Evolutionary conservation across 2,113 vertebrate species (phyloP).

Genomic region (Clupea harengus): DNA sequence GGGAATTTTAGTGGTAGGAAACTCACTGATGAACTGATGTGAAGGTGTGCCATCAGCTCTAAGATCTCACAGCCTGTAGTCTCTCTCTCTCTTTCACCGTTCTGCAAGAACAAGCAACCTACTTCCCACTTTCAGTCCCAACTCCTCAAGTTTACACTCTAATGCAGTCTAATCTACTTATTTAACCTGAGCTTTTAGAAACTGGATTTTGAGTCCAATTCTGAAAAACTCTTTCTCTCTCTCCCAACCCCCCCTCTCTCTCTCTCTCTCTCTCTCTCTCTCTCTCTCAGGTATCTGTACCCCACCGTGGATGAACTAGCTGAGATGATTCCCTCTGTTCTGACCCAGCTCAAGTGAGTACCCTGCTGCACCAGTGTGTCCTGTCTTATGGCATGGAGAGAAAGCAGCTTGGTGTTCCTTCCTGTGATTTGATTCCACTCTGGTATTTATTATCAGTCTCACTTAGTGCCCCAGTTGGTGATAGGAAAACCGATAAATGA

Average conservation of each 20-base stretch:
- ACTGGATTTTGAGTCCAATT: not conserved
- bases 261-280: not conserved
- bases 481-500: not conserved
- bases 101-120: not conserved
- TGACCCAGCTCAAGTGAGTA: conserved; percentile 87
- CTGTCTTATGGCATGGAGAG: not conserved
- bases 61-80: not conserved
- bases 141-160: not conserved
- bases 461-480: not conserved
- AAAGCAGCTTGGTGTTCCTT: not conserved
- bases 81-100: too few species aligned
- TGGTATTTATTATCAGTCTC: not conserved
- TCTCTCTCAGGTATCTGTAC: conserved; percentile 82
- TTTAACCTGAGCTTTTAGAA: not conserved
- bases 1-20: not conserved
- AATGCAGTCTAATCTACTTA: not conserved
- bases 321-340: conserved; percentile 87
- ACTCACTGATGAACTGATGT: not conserved
- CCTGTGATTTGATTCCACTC: not conserved
- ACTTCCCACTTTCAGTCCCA: not conserved
- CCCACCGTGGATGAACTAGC: conserved; percentile 92
- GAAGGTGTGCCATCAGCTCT: not conserved
- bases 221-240: not conserved
- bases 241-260: not conserved
- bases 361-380: not conserved